phyloP scores from a whole-genome alignment of 2,888 invertebrate genomes.

The Diarsia rubi region DNA sequence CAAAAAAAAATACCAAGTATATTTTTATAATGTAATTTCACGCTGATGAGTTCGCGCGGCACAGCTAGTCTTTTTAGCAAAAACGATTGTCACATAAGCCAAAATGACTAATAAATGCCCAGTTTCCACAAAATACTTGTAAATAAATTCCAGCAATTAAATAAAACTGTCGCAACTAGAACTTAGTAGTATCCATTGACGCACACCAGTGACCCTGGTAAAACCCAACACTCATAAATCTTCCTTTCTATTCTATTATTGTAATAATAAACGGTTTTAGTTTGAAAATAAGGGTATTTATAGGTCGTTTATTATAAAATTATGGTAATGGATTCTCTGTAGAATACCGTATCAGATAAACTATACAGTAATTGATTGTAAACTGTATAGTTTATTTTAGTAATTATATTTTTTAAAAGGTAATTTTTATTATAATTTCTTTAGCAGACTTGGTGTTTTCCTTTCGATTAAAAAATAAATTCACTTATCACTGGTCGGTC shows the following conservation, averaged over 20 bases:
- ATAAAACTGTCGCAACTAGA: slow-evolving; percentile 39
- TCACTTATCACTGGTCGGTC: too few species aligned
- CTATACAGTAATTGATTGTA: background rate
- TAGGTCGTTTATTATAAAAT: slow-evolving; percentile 19
- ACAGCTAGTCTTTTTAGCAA: background rate
- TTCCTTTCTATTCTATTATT: slow-evolving; percentile 65
- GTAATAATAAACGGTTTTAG: slow-evolving; percentile 30
- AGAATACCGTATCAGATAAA: background rate
- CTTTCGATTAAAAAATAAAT: too few species aligned
- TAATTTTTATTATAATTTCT: background rate
- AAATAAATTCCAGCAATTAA: slow-evolving; percentile 53
- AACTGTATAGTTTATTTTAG: background rate
- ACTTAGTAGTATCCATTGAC: slow-evolving; percentile 68
- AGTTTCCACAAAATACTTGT: slow-evolving; percentile 24
- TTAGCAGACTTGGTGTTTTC: background rate
- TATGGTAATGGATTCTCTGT: slow-evolving; percentile 17
- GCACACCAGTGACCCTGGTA: slow-evolving; percentile 72
- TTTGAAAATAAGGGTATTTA: slow-evolving; percentile 38
- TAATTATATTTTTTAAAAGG: background rate
- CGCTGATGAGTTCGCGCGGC: too few species aligned
- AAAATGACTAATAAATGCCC: slow-evolving; percentile 44
- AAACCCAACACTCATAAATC: slow-evolving; percentile 69
- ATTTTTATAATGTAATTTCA: too few species aligned
- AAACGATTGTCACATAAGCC: slow-evolving; percentile 16
- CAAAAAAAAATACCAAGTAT: too few species aligned